A percentile compares a stretch with the other conserved stretches of the same genome.
These are phyloP conservation scores for Pseudoatta argentina DNA, from an alignment of 1,140 invertebrate genomes.

Conservation along the genomic window DNA sequence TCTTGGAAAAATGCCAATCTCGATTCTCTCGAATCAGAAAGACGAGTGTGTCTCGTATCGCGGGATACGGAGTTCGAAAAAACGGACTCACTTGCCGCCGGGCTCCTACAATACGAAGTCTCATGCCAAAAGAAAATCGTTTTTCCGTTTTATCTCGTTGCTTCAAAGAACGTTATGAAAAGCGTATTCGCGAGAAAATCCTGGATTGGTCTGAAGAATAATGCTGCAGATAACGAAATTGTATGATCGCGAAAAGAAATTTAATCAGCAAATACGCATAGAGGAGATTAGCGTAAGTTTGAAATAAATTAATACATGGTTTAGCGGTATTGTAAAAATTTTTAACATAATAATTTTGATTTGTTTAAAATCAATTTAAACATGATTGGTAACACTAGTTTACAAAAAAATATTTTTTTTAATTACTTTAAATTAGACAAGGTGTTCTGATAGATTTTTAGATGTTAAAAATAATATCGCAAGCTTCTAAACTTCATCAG, in stretches of 20 bases:
- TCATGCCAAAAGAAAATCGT: conserved; percentile 60
- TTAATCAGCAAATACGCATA: background rate
- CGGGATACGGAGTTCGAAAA: conserved; percentile 46
- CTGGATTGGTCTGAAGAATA: conserved; percentile 3
- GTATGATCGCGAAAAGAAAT: conserved; percentile 30
- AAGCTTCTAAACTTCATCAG: no score
- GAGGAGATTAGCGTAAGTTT: conserved; percentile 10
- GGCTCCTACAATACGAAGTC: conserved; percentile 31
- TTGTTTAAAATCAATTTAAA: no score
- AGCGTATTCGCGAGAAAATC: conserved; percentile 53
- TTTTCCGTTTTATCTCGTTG: conserved; percentile 59
- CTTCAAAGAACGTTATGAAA: conserved; percentile 61
- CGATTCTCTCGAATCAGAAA: conserved; percentile 64
- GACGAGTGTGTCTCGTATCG: conserved; percentile 33
- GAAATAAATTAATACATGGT: background rate
- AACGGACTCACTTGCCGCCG: conserved; percentile 51
- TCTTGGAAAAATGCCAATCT: conserved; percentile 69
- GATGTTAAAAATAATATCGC: no score
- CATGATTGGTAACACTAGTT: no score
- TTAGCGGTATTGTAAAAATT: background rate
- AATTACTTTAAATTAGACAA: no score
- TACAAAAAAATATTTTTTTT: no score
- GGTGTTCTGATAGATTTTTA: no score
- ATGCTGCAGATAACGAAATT: conserved; percentile 19
- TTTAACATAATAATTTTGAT: no score